Conservation (phyloP, 2,888 invertebrate species). For the Cetonia aurata region DNA sequence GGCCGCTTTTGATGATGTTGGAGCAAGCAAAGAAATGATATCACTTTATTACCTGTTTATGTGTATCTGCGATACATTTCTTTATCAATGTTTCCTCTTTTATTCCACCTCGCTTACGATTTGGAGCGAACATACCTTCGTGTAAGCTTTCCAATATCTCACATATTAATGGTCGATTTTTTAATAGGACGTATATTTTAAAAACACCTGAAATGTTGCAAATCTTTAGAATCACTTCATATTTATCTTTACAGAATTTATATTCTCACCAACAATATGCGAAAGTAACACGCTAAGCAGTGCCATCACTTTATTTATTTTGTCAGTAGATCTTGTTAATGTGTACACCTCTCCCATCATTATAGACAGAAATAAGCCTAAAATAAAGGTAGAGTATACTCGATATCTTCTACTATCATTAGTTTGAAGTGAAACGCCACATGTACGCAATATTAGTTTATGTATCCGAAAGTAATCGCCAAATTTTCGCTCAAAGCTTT, state of each 20-base stretch:
- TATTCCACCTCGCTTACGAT: constrained; percentile 2
- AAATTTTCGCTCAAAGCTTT: background rate
- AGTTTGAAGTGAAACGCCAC: constrained; percentile 1
- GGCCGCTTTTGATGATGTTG: too few relatives aligned
- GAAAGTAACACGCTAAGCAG: background rate
- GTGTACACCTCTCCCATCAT: constrained; percentile 8
- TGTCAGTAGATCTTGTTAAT: background rate
- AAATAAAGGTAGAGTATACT: background rate
- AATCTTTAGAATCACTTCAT: too few relatives aligned
- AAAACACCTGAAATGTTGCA: background rate
- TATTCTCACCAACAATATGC: constrained; percentile 10
- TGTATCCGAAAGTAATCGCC: constrained; percentile 16
- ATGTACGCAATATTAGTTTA: constrained; percentile 4
- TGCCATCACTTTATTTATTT: constrained; percentile 1
- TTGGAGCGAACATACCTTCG: background rate
- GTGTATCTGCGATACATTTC: background rate
- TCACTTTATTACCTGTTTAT: background rate
- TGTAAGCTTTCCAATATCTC: background rate
- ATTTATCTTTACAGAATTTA: background rate
- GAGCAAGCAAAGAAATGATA: too few relatives aligned
- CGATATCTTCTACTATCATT: background rate
- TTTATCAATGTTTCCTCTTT: constrained; percentile 1
- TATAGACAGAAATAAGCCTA: background rate
- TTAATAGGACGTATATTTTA: background rate
- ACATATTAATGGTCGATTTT: background rate